phyloP scores from a whole-genome alignment of 1,140 invertebrate genomes.

The Bacillus rossius region DNA sequence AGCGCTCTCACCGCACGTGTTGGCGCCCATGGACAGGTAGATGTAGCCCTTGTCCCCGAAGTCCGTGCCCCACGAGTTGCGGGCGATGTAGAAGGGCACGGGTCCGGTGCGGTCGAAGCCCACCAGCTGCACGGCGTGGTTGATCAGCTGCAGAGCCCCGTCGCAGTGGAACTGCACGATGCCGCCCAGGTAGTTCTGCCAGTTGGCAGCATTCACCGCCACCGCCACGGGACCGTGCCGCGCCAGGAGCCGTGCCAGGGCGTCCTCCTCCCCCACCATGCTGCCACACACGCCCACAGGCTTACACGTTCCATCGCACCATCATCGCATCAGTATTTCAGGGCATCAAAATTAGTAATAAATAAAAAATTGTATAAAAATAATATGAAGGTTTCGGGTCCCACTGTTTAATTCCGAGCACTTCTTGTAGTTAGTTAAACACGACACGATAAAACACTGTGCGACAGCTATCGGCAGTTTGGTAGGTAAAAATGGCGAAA shows the following conservation, averaged over 20 bases:
- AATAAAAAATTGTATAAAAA: too few species aligned
- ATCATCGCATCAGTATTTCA: too few species aligned
- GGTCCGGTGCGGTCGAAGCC: conserved; percentile 70
- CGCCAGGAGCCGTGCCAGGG: conserved; percentile 57
- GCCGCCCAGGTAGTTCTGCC: conserved; percentile 85
- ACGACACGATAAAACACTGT: too few species aligned
- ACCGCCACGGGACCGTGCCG: conserved; percentile 69
- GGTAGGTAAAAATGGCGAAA: too few species aligned
- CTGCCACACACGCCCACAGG: conserved; percentile 44
- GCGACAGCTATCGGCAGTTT: too few species aligned
- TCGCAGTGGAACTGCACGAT: conserved; percentile 79
- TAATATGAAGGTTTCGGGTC: too few species aligned
- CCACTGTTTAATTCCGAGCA: too few species aligned
- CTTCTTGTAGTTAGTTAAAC: too few species aligned
- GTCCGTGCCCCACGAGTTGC: conserved; percentile 77
- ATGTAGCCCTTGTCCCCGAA: conserved; percentile 77
- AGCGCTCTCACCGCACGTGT: conserved; percentile 75
- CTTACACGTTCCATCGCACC: too few species aligned
- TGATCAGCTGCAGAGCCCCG: conserved; percentile 52
- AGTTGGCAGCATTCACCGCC: conserved; percentile 76
- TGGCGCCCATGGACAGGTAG: conserved; percentile 67
- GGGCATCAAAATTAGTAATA: too few species aligned
- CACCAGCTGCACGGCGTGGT: conserved; percentile 83
- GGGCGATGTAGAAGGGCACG: conserved; percentile 77
- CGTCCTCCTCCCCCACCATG: conserved; percentile 58